These are phyloP conservation scores for Rhincodon typus DNA, from an alignment of 2,797 vertebrate genomes.

Conservation along the genomic window DNA sequence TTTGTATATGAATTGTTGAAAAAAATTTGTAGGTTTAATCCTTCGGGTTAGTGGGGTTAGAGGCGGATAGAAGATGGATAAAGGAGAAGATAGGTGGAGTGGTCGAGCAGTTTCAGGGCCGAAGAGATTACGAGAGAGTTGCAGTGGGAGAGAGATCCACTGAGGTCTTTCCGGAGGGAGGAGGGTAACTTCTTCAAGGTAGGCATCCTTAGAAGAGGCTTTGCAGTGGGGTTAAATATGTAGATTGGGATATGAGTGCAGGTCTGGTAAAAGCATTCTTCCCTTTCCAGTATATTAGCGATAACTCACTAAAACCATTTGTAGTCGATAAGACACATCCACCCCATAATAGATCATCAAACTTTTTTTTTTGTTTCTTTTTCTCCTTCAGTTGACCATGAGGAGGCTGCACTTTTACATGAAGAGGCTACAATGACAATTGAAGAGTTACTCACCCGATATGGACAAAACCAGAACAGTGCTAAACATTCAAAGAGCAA, in stretches of 20 bases:
- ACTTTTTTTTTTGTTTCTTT: not conserved
- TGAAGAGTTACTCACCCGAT: slow-evolving; percentile 89
- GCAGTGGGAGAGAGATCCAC: no score
- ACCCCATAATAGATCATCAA: not conserved
- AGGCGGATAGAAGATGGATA: no score
- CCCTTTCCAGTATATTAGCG: not conserved
- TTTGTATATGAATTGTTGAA: not conserved
- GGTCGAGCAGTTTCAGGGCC: no score
- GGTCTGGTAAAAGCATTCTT: not conserved
- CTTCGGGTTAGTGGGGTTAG: no score
- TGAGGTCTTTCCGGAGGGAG: no score
- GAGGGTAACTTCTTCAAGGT: no score
- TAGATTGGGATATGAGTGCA: not conserved
- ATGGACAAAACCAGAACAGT: slow-evolving; percentile 81
- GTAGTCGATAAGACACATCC: not conserved
- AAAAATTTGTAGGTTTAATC: no score
- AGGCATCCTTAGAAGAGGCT: no score
- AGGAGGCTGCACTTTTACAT: slow-evolving; percentile 88
- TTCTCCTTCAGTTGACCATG: slow-evolving; percentile 77
- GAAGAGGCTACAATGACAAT: slow-evolving; percentile 99
- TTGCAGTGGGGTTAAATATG: no score
- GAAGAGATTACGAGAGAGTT: no score
- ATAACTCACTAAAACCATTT: not conserved
- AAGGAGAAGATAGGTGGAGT: no score
- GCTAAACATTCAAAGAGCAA: slow-evolving; percentile 70